phyloP scores from a whole-genome alignment of 2,113 vertebrate genomes.

The Motacilla tschutschensis region DNA sequence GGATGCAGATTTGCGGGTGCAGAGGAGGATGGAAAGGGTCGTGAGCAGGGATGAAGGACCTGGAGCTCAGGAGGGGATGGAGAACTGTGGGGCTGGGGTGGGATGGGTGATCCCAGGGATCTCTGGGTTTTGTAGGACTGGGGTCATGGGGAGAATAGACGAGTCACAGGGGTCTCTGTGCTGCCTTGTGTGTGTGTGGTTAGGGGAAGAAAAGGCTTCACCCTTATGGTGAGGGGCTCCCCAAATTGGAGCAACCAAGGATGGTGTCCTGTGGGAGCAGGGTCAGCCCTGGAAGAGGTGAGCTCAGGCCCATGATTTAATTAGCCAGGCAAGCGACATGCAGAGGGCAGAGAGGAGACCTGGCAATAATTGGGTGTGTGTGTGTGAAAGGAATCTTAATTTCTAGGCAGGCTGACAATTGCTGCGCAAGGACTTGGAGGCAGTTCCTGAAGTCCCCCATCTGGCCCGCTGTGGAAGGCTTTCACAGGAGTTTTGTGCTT shows the following conservation, averaged over 20 bases:
- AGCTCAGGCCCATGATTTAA: background rate
- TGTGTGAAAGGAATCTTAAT: constrained; percentile 51
- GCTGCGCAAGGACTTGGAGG: background rate
- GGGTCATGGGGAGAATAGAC: fast-evolving
- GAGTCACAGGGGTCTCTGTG: background rate
- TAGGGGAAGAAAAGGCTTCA: background rate
- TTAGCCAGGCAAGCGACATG: background rate
- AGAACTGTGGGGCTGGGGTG: fast-evolving
- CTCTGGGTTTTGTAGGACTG: background rate
- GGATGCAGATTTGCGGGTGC: background rate
- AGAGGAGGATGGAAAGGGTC: background rate
- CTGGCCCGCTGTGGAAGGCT: background rate
- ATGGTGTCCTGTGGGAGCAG: background rate
- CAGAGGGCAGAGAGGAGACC: constrained; percentile 22
- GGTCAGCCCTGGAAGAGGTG: background rate
- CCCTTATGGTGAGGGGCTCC: background rate
- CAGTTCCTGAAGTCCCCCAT: constrained; percentile 19
- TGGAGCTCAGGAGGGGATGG: background rate
- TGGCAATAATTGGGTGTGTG: constrained; percentile 35
- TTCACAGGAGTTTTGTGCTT: background rate
- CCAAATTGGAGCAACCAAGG: fast-evolving
- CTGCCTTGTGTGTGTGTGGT: background rate
- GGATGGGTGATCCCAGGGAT: no score
- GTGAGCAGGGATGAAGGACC: fast-evolving
- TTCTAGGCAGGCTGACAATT: constrained; percentile 56